Conservation (phyloP, 2,888 invertebrate genomes). For the Myopa testacea region DNA sequence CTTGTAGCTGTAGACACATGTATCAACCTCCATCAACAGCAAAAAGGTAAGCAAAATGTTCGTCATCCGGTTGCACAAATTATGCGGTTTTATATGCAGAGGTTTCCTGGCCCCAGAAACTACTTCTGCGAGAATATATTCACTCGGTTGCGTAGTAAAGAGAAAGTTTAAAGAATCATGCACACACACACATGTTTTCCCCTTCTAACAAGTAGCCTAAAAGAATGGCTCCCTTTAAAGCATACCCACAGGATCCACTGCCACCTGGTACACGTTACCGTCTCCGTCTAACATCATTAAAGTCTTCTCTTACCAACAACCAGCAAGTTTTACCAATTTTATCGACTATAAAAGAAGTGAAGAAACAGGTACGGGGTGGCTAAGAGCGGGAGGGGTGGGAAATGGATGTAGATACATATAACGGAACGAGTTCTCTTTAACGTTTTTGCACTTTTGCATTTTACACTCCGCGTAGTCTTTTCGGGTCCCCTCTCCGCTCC, state of each 20-base stretch:
- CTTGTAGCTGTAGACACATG: too few relatives aligned
- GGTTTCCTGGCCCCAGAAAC: constrained; percentile 25
- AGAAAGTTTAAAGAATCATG: neutral
- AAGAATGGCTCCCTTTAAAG: neutral
- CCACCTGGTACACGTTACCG: neutral
- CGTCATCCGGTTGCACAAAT: constrained; percentile 11
- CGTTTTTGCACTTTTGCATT: constrained; percentile 1
- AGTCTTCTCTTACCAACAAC: neutral
- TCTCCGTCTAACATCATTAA: neutral
- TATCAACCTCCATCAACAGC: too few relatives aligned
- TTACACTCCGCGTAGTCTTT: neutral
- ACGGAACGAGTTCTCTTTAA: neutral
- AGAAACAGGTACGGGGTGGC: neutral
- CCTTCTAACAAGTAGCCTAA: neutral
- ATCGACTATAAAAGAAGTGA: neutral
- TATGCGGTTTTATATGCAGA: constrained; percentile 26
- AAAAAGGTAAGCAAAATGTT: too few relatives aligned
- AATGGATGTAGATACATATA: neutral
- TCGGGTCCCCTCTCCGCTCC: neutral
- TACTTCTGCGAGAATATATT: neutral
- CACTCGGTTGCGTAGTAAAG: constrained; percentile 2
- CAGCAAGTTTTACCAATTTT: constrained; percentile 1
- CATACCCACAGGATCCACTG: neutral
- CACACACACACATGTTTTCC: neutral
- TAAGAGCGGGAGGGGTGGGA: neutral